A percentile compares a stretch with the other conserved stretches of the same genome.
Conservation (phyloP, 2,797 vertebrate genomes). For the Alca torda region DNA sequence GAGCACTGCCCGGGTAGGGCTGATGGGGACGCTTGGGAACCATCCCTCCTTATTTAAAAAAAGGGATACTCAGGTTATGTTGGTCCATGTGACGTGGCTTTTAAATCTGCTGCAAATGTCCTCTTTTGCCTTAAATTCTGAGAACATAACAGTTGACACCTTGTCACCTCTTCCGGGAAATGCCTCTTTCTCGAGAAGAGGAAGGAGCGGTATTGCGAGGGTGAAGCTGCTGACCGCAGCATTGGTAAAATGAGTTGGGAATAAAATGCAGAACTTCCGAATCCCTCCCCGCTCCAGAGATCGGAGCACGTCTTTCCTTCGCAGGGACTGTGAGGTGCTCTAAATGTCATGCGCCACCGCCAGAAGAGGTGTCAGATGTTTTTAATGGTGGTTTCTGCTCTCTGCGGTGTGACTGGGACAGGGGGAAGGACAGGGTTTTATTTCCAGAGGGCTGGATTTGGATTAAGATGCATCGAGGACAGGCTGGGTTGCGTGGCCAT, state of each 20-base stretch:
- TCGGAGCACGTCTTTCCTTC: neutral
- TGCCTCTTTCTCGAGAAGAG: neutral
- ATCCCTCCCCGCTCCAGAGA: neutral
- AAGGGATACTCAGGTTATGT: neutral
- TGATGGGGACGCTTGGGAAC: neutral
- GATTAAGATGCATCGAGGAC: fast-evolving
- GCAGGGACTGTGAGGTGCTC: neutral
- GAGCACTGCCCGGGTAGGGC: neutral
- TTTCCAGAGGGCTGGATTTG: neutral
- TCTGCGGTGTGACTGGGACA: neutral
- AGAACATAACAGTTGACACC: neutral
- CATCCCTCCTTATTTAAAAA: fast-evolving
- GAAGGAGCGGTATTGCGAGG: neutral
- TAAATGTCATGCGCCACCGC: fast-evolving
- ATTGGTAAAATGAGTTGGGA: neutral
- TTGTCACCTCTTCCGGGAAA: neutral
- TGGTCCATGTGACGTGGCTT: neutral
- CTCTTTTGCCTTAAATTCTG: neutral
- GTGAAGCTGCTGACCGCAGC: neutral
- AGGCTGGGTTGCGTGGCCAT: neutral
- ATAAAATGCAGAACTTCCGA: neutral
- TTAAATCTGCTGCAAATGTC: neutral
- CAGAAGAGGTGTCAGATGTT: neutral
- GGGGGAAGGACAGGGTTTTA: neutral
- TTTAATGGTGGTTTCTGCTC: neutral